Evolutionary conservation across 2,797 vertebrate genomes (phyloP).

Genomic region (Notolepis coatsorum): DNA sequence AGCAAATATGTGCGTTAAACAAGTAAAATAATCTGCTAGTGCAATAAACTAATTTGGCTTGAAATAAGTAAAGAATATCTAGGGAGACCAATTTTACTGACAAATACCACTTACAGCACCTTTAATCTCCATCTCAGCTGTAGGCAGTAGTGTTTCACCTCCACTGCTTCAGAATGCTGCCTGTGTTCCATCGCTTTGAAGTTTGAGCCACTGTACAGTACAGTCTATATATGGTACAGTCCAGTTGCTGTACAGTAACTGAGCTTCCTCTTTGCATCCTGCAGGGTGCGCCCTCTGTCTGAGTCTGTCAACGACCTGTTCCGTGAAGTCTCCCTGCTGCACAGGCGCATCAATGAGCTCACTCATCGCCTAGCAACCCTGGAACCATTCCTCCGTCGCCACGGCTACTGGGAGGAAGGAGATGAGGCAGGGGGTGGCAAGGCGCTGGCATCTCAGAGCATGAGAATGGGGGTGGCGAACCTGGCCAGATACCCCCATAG

Average conservation of each 20-base stretch:
- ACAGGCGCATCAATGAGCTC: constrained; percentile 88
- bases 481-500: constrained; percentile 44
- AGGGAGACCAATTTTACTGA: too few relatives aligned
- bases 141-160: too few relatives aligned
- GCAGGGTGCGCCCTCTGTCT: constrained; percentile 88
- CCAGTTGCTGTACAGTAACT: constrained; percentile 1
- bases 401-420: constrained; percentile 77
- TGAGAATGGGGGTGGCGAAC: constrained; percentile 48
- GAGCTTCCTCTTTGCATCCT: constrained; percentile 53
- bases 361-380: constrained; percentile 86
- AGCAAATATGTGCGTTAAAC: too few relatives aligned
- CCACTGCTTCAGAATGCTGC: too few relatives aligned
- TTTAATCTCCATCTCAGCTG: too few relatives aligned
- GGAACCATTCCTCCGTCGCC: constrained; percentile 83
- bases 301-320: constrained; percentile 90
- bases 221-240: background rate
- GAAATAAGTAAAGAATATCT: too few relatives aligned
- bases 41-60: too few relatives aligned
- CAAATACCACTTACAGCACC: too few relatives aligned
- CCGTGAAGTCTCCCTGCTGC: constrained; percentile 87
- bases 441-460: constrained; percentile 43
- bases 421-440: constrained; percentile 37
- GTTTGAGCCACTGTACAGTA: too few relatives aligned
- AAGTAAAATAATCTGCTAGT: too few relatives aligned
- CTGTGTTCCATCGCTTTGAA: too few relatives aligned